phyloP scores from a whole-genome alignment of 1,140 invertebrate species.

The Bombus fervidus region DNA sequence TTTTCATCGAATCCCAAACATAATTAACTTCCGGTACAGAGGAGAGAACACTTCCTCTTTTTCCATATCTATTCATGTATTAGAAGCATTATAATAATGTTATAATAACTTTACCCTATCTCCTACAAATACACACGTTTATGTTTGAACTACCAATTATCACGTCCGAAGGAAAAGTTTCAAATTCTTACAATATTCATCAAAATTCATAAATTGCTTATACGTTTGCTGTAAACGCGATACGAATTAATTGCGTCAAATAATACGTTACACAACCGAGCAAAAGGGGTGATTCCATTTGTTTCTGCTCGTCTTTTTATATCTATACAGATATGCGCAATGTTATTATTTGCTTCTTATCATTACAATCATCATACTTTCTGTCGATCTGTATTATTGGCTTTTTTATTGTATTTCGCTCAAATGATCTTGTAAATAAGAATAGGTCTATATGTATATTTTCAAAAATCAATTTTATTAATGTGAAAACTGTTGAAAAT shows the following conservation, averaged over 20 bases:
- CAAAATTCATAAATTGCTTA: background rate
- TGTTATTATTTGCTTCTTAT: too few species aligned
- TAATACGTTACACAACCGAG: too few species aligned
- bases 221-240: background rate
- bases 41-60: constrained; percentile 47
- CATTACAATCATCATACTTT: too few species aligned
- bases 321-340: too few species aligned
- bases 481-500: background rate
- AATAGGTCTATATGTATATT: background rate
- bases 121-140: background rate
- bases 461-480: background rate
- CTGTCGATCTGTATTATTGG: too few species aligned
- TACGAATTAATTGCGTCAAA: too few species aligned
- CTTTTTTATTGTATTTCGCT: too few species aligned
- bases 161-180: background rate
- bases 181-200: background rate
- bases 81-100: background rate
- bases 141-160: background rate
- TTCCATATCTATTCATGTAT: constrained; percentile 61
- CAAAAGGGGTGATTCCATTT: too few species aligned
- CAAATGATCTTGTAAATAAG: too few species aligned
- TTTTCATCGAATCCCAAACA: constrained; percentile 50
- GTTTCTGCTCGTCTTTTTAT: too few species aligned
- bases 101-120: background rate
- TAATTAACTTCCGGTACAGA: background rate